Base-by-base conservation (phyloP, 2,113 vertebrate genomes). In the Synchiropus splendidus region DNA sequence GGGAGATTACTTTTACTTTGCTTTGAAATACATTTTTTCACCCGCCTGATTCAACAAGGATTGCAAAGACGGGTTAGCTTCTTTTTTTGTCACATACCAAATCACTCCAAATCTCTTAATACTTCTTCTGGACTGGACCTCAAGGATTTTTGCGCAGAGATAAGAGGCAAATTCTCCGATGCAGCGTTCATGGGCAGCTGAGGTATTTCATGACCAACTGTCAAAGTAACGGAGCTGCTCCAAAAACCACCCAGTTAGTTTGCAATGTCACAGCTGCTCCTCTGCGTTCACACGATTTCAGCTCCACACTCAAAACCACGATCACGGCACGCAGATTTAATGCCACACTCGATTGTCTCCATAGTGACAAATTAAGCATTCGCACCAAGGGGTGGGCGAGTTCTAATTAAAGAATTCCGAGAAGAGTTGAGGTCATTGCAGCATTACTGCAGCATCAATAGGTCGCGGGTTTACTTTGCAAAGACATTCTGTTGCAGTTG, bases 181-280 rank as follows among this genome's bases (percentile, higher is more conserved):
- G 57, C 38, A 47, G 48, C 37, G 46, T 67, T 57, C 48, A 58
- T 65, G 47, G 31, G 54, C 55, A 45, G 52, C 55, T 44, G 61
- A 75, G 65, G 65, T 52, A 78, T 81, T 78, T 81, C 15, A 16
- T 31, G 56, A 72, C 67, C 60, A 65, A 74, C 54, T 69, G 77
- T 51, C 44, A 80, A 74, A 74, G 55, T 58, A 54, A 17, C 53
- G 70, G 54, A 48, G 21, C 37, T 53, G 46, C 63, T 52, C 65
- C 45, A 51, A 66, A 49, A 27, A 27, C 18, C 42, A 2, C 51
- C 36, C 37, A 21, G 40, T 52, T 53, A 39, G 42, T 37, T 32
- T 48, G 46, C 47, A 65, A 36, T 65, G 21, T 71, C 53, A 56
- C 56, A 64, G 58, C 58, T 54, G 41, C 40, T 51, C 58, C 59